These are phyloP conservation scores for Drosophila malerkotliana DNA, from an alignment of 1,140 invertebrate species.

Conservation along the genomic window DNA sequence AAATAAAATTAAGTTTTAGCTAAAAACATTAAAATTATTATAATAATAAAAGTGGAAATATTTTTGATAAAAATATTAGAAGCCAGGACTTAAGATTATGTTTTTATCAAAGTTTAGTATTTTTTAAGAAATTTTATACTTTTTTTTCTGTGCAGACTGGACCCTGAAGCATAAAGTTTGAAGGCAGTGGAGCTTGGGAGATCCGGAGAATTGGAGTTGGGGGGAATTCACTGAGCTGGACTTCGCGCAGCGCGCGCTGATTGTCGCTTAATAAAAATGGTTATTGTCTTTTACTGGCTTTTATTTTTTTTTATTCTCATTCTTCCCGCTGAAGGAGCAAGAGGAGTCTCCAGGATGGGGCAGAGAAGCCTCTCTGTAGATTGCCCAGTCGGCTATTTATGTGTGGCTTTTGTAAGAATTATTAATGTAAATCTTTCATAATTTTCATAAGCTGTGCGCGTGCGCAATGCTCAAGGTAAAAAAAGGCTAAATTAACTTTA, in stretches of 20 bases:
- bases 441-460: slow-evolving; percentile 80
- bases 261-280: slow-evolving; percentile 82
- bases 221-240: slow-evolving; percentile 43
- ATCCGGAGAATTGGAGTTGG: slow-evolving; percentile 2
- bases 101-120: too few relatives aligned
- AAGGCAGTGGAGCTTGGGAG: slow-evolving; percentile 17
- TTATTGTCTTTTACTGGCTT: slow-evolving; percentile 68
- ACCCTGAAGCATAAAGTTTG: slow-evolving; percentile 37
- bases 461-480: slow-evolving; percentile 44
- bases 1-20: background rate
- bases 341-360: background rate
- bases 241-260: slow-evolving; percentile 73
- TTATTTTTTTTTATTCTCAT: slow-evolving; percentile 16
- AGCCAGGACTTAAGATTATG: too few relatives aligned
- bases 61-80: background rate
- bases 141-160: slow-evolving; percentile 5
- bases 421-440: slow-evolving; percentile 83
- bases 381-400: slow-evolving; percentile 71
- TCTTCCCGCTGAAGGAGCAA: background rate
- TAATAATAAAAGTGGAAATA: background rate
- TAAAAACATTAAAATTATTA: background rate
- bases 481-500: slow-evolving; percentile 8
- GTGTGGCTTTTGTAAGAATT: slow-evolving; percentile 82
- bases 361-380: slow-evolving; percentile 29
- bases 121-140: background rate